A percentile compares a stretch with the other conserved stretches of the same genome.
Conservation (phyloP, 2,888 invertebrate species). For the Punctoribates punctum region DNA sequence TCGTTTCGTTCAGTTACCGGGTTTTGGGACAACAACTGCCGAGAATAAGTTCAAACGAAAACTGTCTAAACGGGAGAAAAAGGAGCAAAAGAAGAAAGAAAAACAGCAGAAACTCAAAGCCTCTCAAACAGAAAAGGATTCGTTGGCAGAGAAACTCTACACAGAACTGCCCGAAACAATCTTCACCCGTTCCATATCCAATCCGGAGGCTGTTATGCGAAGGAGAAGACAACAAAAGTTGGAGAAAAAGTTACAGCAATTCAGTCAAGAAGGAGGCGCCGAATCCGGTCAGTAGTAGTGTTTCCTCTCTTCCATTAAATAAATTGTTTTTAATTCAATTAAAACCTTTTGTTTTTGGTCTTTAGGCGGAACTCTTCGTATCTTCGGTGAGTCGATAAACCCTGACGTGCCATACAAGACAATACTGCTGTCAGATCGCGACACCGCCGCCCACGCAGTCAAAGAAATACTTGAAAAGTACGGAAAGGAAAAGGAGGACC, state of each 20-base stretch:
- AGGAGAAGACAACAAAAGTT: constrained; percentile 91
- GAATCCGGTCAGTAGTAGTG: constrained; percentile 71
- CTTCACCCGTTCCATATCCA: constrained; percentile 97
- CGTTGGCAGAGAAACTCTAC: constrained; percentile 84
- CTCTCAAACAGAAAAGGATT: constrained; percentile 56
- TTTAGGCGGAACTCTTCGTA: constrained; percentile 58
- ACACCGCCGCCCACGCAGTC: constrained; percentile 86
- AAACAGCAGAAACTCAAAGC: constrained; percentile 49
- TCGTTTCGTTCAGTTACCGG: constrained; percentile 27
- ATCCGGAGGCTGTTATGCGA: constrained; percentile 99
- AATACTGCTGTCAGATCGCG: constrained; percentile 82
- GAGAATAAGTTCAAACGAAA: constrained; percentile 70
- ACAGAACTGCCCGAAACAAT: constrained; percentile 96
- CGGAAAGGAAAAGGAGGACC: constrained; percentile 83
- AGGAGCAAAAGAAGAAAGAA: constrained; percentile 83
- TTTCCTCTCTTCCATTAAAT: constrained; percentile 56
- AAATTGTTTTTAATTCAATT: neutral
- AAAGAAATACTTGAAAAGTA: constrained; percentile 96
- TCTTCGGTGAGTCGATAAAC: constrained; percentile 93
- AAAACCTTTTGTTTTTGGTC: constrained; percentile 44
- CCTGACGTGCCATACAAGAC: constrained; percentile 98
- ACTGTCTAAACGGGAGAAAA: constrained; percentile 94
- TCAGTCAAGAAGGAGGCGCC: constrained; percentile 77
- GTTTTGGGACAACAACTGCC: constrained; percentile 35
- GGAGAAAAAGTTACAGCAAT: constrained; percentile 92